These are phyloP conservation scores for Hybos culiciformis DNA, from an alignment of 2,888 invertebrate genomes.

Conservation along the genomic window DNA sequence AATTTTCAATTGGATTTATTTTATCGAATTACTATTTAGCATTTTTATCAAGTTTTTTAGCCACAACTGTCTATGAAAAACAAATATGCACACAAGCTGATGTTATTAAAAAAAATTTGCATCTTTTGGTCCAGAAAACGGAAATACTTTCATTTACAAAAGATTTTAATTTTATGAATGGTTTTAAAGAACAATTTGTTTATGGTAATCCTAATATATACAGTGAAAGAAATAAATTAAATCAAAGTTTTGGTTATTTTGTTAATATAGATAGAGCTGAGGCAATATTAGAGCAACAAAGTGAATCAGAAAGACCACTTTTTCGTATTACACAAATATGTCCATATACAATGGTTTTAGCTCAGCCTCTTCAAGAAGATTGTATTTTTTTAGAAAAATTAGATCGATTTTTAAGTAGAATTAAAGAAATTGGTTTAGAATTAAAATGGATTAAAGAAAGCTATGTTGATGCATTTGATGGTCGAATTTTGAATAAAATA, in stretches of 20 bases:
- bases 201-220: no score
- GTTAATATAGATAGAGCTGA: background rate
- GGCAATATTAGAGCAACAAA: background rate
- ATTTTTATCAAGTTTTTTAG: background rate
- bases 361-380: background rate
- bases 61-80: background rate
- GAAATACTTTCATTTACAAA: background rate
- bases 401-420: background rate
- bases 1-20: background rate
- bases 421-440: background rate
- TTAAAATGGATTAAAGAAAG: background rate
- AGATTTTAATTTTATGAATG: background rate
- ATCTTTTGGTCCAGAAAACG: background rate
- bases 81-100: background rate
- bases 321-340: background rate
- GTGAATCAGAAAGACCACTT: background rate
- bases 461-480: background rate
- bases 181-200: background rate
- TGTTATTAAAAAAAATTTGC: background rate
- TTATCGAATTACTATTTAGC: conserved; percentile 1
- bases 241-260: background rate
- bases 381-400: background rate
- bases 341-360: background rate
- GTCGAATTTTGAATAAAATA: background rate
- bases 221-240: background rate